Conservation (phyloP, 2,888 invertebrate species). For the Drosophila birchii region DNA sequence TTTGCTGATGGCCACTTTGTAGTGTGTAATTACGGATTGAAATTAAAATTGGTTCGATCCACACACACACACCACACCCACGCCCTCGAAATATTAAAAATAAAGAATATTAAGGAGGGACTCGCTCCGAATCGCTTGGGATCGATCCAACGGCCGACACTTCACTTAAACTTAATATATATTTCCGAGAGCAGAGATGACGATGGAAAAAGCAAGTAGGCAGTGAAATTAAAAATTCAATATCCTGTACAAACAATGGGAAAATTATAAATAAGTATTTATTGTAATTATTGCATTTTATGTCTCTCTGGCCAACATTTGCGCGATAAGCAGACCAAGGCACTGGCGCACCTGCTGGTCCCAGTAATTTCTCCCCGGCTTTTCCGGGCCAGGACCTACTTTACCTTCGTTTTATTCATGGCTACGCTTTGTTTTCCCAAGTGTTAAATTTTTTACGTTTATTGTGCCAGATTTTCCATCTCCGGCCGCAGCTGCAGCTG, state of each 20-base stretch:
- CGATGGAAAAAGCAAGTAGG: conserved; percentile 1
- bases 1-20: conserved; percentile 57
- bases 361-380: conserved; percentile 30
- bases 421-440: conserved; percentile 43
- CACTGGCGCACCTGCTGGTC: conserved; percentile 61
- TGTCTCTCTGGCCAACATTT: conserved; percentile 33
- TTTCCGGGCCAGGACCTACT: conserved; percentile 55
- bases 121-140: not conserved
- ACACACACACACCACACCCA: conserved; percentile 4
- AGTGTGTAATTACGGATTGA: conserved; percentile 60
- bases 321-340: conserved; percentile 38
- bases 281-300: conserved; percentile 73
- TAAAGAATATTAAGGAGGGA: conserved; percentile 14
- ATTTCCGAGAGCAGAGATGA: conserved; percentile 19
- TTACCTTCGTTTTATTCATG: conserved; percentile 69
- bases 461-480: conserved; percentile 69
- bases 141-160: conserved; percentile 6
- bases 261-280: conserved; percentile 74
- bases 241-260: conserved; percentile 72
- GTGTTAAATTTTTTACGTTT: conserved; percentile 73
- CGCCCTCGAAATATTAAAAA: conserved; percentile 7
- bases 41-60: conserved; percentile 64
- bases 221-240: conserved; percentile 77
- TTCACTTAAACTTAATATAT: conserved; percentile 54
- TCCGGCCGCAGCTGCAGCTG: conserved; percentile 45